Conservation (phyloP, 2,888 invertebrate genomes). For the Thysanoteuthis rhombus region DNA sequence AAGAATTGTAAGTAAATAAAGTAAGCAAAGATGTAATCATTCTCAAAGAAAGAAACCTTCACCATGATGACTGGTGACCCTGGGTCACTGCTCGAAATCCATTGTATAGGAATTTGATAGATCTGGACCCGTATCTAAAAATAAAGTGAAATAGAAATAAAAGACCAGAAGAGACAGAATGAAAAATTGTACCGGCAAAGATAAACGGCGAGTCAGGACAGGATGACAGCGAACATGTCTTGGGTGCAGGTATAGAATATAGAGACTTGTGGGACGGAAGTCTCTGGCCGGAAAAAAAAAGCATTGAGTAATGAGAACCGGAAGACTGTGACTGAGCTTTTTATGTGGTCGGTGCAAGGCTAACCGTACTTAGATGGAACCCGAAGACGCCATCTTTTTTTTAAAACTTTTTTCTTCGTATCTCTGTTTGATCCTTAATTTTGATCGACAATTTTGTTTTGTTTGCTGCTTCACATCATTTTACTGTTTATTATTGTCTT, state of each 20-base stretch:
- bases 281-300: not conserved
- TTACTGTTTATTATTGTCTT: not conserved
- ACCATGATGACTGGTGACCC: not conserved
- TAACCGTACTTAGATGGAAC: not conserved
- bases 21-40: not conserved
- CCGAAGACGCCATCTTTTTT: not conserved
- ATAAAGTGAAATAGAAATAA: not conserved
- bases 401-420: not conserved
- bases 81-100: not conserved
- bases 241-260: not conserved
- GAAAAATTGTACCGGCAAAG: not conserved
- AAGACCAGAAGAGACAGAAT: not conserved
- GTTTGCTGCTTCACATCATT: not conserved
- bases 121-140: not conserved
- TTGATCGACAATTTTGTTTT: not conserved
- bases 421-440: not conserved
- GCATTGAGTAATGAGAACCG: slow-evolving; percentile 12
- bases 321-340: not conserved
- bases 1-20: not conserved
- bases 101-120: not conserved
- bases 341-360: slow-evolving; percentile 12
- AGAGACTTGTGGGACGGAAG: not conserved
- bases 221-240: not conserved
- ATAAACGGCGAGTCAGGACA: not conserved
- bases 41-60: not conserved